Evolutionary conservation across 2,113 vertebrate genomes (phyloP).

Genomic region (Ptilonorhynchus violaceus): DNA sequence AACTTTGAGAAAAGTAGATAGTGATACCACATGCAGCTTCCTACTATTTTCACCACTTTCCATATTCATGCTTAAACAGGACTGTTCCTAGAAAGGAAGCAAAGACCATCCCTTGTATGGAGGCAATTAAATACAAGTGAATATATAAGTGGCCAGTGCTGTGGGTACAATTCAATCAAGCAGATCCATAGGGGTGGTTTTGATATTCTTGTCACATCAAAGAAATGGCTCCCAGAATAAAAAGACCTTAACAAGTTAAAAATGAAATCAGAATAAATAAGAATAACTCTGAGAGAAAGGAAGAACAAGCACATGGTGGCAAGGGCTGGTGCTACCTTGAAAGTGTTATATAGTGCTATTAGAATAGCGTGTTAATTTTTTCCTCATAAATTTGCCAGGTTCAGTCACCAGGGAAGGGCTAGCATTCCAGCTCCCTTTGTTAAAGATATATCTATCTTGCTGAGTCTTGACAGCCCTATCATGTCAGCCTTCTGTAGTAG

Average conservation of each 20-base stretch:
- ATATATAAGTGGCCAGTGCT: not conserved
- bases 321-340: not conserved
- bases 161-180: not conserved
- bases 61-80: not conserved
- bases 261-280: conserved; percentile 1
- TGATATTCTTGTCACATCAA: conserved; percentile 47
- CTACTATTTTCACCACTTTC: not conserved
- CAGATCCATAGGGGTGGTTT: not conserved
- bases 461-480: conserved; percentile 69
- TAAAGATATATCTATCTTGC: conserved; percentile 70
- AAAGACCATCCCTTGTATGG: not conserved
- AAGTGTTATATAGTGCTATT: not conserved
- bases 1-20: not conserved
- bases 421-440: conserved; percentile 47
- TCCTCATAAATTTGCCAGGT: conserved; percentile 44
- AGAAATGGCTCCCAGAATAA: not conserved
- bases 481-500: conserved; percentile 67
- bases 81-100: not conserved
- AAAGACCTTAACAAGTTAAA: conserved; percentile 9
- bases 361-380: conserved; percentile 32
- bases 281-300: not conserved
- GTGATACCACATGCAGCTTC: not conserved
- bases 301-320: not conserved
- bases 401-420: conserved; percentile 39
- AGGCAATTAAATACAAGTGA: not conserved